A percentile compares a stretch with the other conserved stretches of the same genome.
These are phyloP conservation scores for Synergus umbraculus DNA, from an alignment of 2,888 invertebrate species.

Conservation along the genomic window DNA sequence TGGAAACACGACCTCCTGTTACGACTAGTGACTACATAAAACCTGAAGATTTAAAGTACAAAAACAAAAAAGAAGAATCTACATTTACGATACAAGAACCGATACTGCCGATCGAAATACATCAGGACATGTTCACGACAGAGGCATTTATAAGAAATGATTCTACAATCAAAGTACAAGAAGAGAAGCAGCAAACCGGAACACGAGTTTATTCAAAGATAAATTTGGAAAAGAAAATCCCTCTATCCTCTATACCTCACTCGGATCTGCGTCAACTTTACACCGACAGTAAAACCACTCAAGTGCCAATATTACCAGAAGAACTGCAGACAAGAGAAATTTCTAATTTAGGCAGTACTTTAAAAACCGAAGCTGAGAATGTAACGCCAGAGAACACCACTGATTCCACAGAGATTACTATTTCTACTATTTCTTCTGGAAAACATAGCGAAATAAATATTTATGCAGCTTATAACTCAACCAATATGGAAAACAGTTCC, in stretches of 20 bases:
- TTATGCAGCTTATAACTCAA: no score
- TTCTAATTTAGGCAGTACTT: neutral
- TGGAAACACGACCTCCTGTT: slow-evolving; percentile 42
- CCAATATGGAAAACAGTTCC: no score
- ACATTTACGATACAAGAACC: slow-evolving; percentile 72
- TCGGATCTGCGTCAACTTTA: neutral
- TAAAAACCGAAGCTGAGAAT: slow-evolving; percentile 9
- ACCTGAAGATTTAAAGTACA: slow-evolving; percentile 38
- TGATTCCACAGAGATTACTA: slow-evolving; percentile 42
- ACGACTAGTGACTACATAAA: slow-evolving; percentile 19
- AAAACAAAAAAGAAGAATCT: slow-evolving; percentile 62
- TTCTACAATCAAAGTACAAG: slow-evolving; percentile 45
- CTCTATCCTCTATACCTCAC: no score
- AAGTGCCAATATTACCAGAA: slow-evolving; percentile 72
- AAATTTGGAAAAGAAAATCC: no score
- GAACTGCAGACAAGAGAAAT: slow-evolving; percentile 66
- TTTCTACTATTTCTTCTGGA: no score
- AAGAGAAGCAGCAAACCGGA: neutral
- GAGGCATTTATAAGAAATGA: slow-evolving; percentile 59
- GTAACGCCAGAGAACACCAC: neutral
- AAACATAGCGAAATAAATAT: no score
- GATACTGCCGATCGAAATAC: slow-evolving; percentile 72
- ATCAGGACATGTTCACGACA: slow-evolving; percentile 69
- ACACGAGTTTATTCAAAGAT: neutral
- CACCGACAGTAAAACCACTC: slow-evolving; percentile 69